Percentiles rank a stretch among this genome's conserved stretches.
Evolutionary conservation across 2,888 invertebrate genomes (phyloP).

Genomic region (Coelopa pilipes): DNA sequence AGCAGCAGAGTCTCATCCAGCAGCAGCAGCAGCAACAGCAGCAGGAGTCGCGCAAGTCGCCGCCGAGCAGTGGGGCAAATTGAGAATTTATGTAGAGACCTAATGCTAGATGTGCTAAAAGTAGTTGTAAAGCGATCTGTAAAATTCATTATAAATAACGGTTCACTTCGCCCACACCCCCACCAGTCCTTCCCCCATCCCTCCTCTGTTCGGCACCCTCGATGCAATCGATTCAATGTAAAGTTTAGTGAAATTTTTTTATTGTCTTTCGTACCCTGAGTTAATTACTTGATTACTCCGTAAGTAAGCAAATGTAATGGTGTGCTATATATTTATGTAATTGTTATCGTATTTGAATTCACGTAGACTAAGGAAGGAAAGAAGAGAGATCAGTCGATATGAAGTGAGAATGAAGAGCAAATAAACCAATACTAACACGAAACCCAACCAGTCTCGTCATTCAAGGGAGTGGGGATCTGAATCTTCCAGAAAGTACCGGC

Average conservation of each 20-base stretch:
- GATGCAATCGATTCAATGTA: too few relatives aligned
- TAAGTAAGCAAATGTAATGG: conserved; percentile 47
- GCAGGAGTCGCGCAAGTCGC: conserved; percentile 40
- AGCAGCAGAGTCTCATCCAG: conserved; percentile 56
- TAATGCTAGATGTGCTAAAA: neutral
- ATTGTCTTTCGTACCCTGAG: neutral
- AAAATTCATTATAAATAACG: conserved; percentile 14
- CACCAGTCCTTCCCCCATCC: too few relatives aligned
- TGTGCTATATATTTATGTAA: conserved; percentile 54
- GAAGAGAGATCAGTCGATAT: conserved; percentile 48
- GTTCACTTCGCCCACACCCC: too few relatives aligned
- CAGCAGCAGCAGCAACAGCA: conserved; percentile 46
- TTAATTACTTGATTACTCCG: neutral
- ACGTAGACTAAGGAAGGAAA: conserved; percentile 49
- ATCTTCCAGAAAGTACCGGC: too few relatives aligned
- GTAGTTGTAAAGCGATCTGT: conserved; percentile 16
- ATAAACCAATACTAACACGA: conserved; percentile 50
- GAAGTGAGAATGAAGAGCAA: conserved; percentile 44
- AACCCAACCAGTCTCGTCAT: neutral
- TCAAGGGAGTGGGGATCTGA: neutral
- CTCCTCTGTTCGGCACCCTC: too few relatives aligned
- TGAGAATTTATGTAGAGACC: conserved; percentile 32
- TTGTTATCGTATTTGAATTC: conserved; percentile 52
- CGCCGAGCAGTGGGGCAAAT: conserved; percentile 37
- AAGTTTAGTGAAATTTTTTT: neutral